Conservation (phyloP, 2,113 vertebrate genomes). For the Todiramphus saurophagus region DNA sequence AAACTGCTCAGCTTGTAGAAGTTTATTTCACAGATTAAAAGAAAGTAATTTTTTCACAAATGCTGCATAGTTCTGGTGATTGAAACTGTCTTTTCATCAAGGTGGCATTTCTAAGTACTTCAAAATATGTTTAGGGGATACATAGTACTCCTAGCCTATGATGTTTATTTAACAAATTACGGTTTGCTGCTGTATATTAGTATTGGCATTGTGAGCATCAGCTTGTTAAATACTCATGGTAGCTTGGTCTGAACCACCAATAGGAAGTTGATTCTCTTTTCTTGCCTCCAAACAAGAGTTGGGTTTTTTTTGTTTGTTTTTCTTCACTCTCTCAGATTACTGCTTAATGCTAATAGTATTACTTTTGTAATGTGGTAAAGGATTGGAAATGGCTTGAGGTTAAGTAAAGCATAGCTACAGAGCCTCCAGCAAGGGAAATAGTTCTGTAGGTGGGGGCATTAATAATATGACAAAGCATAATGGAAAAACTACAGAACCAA, state of each 20-base stretch:
- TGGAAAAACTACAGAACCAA: neutral
- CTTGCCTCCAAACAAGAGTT: neutral
- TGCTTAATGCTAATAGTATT: neutral
- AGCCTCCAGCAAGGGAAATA: neutral
- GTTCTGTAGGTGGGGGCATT: neutral
- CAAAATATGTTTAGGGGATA: neutral
- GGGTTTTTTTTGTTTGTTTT: neutral
- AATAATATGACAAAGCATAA: neutral
- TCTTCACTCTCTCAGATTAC: neutral
- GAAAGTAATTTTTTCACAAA: neutral
- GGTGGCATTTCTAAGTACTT: neutral
- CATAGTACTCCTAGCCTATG: neutral
- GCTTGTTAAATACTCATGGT: neutral
- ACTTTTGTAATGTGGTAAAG: neutral
- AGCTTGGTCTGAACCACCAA: neutral
- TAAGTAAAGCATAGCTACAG: neutral
- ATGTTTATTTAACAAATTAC: neutral
- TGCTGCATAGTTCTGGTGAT: neutral
- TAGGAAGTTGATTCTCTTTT: neutral
- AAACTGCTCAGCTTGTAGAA: neutral
- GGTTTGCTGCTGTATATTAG: neutral
- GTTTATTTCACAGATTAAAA: neutral
- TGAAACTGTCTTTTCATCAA: neutral
- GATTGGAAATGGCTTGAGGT: neutral
- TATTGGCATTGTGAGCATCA: neutral